Percentiles rank a stretch among this genome's conserved stretches.
Conservation (phyloP, 1,140 invertebrate species). For the Hyphantria cunea region DNA sequence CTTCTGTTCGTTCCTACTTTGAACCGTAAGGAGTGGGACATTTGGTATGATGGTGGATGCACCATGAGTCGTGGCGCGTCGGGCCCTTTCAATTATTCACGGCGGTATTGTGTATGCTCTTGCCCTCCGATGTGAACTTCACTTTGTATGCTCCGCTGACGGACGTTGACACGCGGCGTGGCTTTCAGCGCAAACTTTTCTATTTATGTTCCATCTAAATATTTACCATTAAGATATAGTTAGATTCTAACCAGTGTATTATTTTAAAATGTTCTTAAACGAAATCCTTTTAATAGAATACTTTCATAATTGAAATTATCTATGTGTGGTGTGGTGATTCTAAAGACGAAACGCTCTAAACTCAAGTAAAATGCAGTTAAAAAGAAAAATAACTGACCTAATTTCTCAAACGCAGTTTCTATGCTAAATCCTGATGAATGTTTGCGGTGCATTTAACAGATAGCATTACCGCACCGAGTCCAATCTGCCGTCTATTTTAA, state of each 20-base stretch:
- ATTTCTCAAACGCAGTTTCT: too few species aligned
- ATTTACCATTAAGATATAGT: background rate
- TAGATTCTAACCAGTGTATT: too few species aligned
- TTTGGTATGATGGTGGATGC: constrained; percentile 23
- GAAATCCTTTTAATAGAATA: too few species aligned
- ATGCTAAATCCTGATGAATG: too few species aligned
- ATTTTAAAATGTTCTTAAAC: too few species aligned
- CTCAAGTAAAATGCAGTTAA: too few species aligned
- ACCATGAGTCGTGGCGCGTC: constrained; percentile 18
- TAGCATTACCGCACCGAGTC: background rate
- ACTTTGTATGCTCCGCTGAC: constrained; percentile 34
- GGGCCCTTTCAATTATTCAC: constrained; percentile 64
- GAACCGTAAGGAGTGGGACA: constrained; percentile 12
- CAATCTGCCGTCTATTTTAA: constrained; percentile 32
- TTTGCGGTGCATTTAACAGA: background rate
- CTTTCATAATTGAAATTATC: too few species aligned
- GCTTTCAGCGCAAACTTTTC: constrained; percentile 14
- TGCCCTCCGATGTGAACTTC: constrained; percentile 24
- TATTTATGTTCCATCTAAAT: constrained; percentile 2
- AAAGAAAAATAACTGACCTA: too few species aligned
- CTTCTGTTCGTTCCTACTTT: constrained; percentile 3
- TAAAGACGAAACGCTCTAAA: too few species aligned
- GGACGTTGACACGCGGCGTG: constrained; percentile 25
- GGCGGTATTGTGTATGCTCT: constrained; percentile 32
- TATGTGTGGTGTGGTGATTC: too few species aligned